Evolutionary conservation across 2,113 vertebrate species (phyloP).

Genomic region (Columba janthina): DNA sequence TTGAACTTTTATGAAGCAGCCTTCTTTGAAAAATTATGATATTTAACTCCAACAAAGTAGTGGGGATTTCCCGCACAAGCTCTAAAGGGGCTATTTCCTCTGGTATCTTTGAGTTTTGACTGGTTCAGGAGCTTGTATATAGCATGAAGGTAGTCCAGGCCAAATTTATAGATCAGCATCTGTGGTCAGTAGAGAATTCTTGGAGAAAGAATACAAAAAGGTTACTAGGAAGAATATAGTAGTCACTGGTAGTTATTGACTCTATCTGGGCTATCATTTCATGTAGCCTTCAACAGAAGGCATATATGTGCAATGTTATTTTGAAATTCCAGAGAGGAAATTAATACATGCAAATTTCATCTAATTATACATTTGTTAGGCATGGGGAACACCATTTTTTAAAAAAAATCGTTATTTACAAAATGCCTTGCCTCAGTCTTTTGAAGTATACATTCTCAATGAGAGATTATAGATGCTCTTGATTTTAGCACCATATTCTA

Average conservation of each 20-base stretch:
- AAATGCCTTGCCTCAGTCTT: neutral
- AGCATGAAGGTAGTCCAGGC: neutral
- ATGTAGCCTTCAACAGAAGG: neutral
- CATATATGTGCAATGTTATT: neutral
- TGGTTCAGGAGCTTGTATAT: accelerated
- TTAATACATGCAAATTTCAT: neutral
- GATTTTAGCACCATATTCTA: neutral
- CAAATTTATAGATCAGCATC: neutral
- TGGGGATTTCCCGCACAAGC: neutral
- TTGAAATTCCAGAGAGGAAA: neutral
- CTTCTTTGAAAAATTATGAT: neutral
- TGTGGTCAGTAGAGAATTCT: neutral
- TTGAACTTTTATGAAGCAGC: neutral
- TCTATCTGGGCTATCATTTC: neutral
- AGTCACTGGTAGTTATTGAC: neutral
- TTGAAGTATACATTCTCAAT: neutral
- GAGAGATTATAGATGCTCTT: neutral
- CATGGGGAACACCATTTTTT: accelerated
- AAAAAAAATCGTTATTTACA: neutral
- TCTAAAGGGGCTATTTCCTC: neutral
- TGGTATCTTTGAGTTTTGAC: neutral
- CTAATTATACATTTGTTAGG: neutral
- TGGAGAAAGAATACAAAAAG: neutral
- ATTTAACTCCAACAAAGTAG: neutral
- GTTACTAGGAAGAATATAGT: neutral